Base-by-base conservation (phyloP, 1,140 invertebrate species). In the Diachasma alloeum region DNA sequence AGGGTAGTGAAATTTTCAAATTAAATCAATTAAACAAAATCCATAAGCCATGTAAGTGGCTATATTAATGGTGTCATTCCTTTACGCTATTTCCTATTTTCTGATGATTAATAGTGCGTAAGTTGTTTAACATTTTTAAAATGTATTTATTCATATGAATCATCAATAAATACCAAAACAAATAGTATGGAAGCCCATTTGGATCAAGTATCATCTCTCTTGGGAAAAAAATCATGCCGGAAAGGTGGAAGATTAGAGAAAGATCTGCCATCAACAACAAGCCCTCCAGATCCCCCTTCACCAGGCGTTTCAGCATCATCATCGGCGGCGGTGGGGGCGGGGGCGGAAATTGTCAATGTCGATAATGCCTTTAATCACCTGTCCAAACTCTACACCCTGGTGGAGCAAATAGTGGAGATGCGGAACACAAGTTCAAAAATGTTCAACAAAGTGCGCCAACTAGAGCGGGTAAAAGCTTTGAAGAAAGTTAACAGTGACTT, bases 351-450 rank as follows among this genome's bases (percentile, higher is more conserved):
- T 31, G 0, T 13, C 81, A 44, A 88, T 22, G 91, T 91, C 0
- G 86, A 92, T 13, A 92, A 93, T 69, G 90, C 92, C 4, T 90
- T 96, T 36, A 94, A 95, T 80, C 95, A 96, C 82, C 84, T 96
- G 75, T 94, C 95, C 79, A 93, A 94, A 77, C 86, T 96, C 4
- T 92, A 95, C 79, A 91, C 92, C 68, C 86, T 96, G 9, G 92
- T 96, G 86, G 94, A 96, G 80, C 93, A 96, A 80, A 81, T 96
- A 39, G 88, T 95, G 4, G 91, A 92, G 11, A 87, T 96, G 17
- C 91, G 93, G 68, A 92, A 95, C 80, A 92, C 94, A 79, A 96
- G 95, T 83, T 88, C 91, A 2, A 91, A 92, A 75, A 86, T 96
- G 0, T 92, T 94, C 66, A 91, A 92, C 77, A 90, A 92, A 48